phyloP scores from a whole-genome alignment of 30 jellyfish, hydroid and myxozoan species.

The Mastigias papua region DNA sequence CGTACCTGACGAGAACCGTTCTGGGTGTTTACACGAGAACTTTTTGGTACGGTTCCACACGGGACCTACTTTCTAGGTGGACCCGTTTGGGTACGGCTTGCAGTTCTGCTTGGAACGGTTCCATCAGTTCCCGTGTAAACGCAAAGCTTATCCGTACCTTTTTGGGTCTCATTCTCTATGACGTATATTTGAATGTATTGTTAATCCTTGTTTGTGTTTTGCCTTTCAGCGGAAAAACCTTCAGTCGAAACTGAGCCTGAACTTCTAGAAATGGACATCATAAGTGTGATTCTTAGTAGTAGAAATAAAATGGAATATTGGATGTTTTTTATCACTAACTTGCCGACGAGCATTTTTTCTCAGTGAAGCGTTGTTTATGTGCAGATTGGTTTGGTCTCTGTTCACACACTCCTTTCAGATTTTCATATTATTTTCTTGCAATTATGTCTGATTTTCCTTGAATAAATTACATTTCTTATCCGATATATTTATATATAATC shows the following conservation, averaged over 20 bases:
- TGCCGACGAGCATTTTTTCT: background rate
- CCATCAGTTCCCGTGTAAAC: too few species aligned
- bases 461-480: too few species aligned
- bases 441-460: background rate
- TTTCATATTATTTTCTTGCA: background rate
- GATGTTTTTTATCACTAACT: too few species aligned
- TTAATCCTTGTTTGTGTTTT: background rate
- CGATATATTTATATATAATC: too few species aligned
- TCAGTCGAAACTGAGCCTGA: slow-evolving; percentile 54
- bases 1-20: too few species aligned
- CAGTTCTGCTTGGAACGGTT: too few species aligned
- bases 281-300: background rate
- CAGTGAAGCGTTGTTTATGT: background rate
- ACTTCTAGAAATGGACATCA: background rate
- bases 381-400: background rate
- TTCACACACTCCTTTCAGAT: background rate
- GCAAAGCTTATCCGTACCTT: background rate
- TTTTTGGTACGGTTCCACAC: too few species aligned
- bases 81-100: too few species aligned
- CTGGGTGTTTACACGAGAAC: too few species aligned
- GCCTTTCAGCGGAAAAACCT: slow-evolving; percentile 69
- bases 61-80: too few species aligned
- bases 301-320: background rate
- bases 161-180: background rate
- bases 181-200: background rate